Conservation (phyloP, 2,113 vertebrate species). For the Ranitomeya imitator region DNA sequence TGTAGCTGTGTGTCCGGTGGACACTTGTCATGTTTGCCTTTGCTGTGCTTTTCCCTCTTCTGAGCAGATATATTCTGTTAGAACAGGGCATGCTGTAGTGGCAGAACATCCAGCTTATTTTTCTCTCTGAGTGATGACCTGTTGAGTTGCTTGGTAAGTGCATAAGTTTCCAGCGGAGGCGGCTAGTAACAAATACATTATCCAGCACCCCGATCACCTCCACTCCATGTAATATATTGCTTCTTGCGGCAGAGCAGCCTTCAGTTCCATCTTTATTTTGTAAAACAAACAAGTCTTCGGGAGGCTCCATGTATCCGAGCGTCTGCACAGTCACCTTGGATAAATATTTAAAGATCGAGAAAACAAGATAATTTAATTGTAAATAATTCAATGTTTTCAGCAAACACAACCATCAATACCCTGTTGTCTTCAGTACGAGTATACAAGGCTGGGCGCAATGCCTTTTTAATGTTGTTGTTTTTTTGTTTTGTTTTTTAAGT, state of each 20-base stretch:
- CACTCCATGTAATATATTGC: slow-evolving; percentile 3
- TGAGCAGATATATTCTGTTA: not conserved
- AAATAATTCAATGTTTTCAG: slow-evolving; percentile 47
- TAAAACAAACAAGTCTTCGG: slow-evolving; percentile 27
- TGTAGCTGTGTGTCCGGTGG: not conserved
- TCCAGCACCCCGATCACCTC: not conserved
- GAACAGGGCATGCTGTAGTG: not conserved
- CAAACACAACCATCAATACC: slow-evolving; percentile 38
- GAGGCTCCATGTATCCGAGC: slow-evolving; percentile 6
- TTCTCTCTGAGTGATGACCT: not conserved
- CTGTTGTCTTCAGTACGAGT: slow-evolving; percentile 17
- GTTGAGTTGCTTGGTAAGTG: slow-evolving; percentile 15
- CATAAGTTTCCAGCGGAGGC: not conserved
- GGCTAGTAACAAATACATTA: not conserved
- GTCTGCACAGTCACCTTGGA: slow-evolving; percentile 47
- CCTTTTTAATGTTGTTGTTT: not conserved
- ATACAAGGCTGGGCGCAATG: not conserved
- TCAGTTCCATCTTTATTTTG: slow-evolving; percentile 22
- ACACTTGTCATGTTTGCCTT: not conserved
- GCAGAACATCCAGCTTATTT: not conserved
- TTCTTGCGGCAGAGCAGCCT: not conserved
- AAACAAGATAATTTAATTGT: slow-evolving; percentile 40
- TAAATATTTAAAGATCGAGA: slow-evolving; percentile 50
- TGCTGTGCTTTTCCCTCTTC: not conserved
- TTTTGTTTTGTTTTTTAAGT: not conserved